Percentiles rank a stretch among this genome's conserved stretches.
These are phyloP conservation scores for Helogale parvula DNA, from an alignment of 2,113 vertebrate genomes.

Conservation along the genomic window DNA sequence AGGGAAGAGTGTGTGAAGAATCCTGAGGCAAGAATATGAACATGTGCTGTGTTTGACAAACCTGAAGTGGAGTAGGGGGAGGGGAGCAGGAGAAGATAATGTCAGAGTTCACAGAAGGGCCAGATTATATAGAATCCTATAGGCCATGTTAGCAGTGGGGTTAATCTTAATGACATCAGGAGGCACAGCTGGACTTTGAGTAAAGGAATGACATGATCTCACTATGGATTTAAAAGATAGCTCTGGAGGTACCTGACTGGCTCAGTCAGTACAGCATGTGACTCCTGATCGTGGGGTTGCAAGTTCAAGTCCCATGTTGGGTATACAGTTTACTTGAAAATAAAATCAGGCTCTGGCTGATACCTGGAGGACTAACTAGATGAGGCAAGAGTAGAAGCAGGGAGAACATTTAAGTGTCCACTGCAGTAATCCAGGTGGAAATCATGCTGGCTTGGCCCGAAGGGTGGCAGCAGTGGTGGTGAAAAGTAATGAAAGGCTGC, in stretches of 20 bases:
- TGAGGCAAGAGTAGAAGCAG: not conserved
- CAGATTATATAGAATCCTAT: not conserved
- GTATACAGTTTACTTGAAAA: not conserved
- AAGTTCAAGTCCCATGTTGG: not conserved
- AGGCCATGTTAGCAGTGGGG: not conserved
- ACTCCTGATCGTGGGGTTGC: not conserved
- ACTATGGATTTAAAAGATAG: not conserved
- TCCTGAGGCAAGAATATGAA: not conserved
- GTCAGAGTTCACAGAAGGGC: not conserved
- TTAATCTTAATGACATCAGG: not conserved
- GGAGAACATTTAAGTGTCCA: not conserved
- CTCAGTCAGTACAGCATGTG: not conserved
- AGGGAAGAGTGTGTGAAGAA: not conserved
- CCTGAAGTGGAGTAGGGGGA: not conserved
- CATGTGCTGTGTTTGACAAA: not conserved
- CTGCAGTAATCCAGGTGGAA: too few species aligned
- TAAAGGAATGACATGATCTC: not conserved
- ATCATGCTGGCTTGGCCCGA: not conserved
- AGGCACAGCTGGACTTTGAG: not conserved
- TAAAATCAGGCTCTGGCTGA: not conserved
- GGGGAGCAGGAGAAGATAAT: not conserved
- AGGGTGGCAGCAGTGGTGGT: rapidly evolving
- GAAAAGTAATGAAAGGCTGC: not conserved
- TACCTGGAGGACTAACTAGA: not conserved
- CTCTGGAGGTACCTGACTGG: not conserved